Percentiles rank a stretch among this genome's conserved stretches.
Conservation (phyloP, 2,888 invertebrate species). For the Nephrocerus scutellatus region DNA sequence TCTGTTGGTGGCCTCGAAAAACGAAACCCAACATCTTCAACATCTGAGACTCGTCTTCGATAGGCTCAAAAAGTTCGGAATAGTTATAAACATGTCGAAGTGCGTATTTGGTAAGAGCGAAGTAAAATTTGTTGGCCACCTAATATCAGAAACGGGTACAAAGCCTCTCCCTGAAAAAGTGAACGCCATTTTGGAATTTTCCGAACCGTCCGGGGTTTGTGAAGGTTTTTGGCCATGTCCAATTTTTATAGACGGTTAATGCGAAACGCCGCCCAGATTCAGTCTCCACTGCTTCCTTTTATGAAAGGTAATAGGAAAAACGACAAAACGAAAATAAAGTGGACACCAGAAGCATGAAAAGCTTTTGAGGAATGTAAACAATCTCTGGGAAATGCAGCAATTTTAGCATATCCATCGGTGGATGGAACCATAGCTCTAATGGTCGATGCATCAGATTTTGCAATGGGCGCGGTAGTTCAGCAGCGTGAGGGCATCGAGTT, state of each 20-base stretch:
- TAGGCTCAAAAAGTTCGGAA: slow-evolving; percentile 22
- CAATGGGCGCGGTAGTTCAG: too few relatives aligned
- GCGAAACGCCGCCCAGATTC: slow-evolving; percentile 1
- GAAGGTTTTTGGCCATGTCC: too few relatives aligned
- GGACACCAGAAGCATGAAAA: too few relatives aligned
- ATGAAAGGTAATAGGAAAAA: slow-evolving; percentile 7
- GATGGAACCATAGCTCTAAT: slow-evolving; percentile 25
- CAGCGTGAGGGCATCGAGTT: slow-evolving; percentile 26
- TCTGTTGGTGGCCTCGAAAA: slow-evolving; percentile 25
- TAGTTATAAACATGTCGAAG: slow-evolving; percentile 23
- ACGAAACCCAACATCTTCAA: slow-evolving; percentile 19
- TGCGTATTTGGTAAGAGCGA: slow-evolving; percentile 15
- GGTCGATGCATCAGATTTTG: too few relatives aligned
- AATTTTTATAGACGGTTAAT: too few relatives aligned
- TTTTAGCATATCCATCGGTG: slow-evolving; percentile 34
- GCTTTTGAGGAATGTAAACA: slow-evolving; percentile 2
- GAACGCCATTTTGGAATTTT: slow-evolving; percentile 14
- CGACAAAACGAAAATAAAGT: slow-evolving; percentile 1
- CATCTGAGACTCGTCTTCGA: slow-evolving; percentile 23
- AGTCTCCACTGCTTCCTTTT: background rate
- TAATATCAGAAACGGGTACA: slow-evolving; percentile 12
- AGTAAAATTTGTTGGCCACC: slow-evolving; percentile 19
- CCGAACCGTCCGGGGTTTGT: too few relatives aligned
- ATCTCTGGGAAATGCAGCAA: slow-evolving; percentile 1
- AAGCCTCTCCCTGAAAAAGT: slow-evolving; percentile 17